Evolutionary conservation across 2,888 invertebrate genomes (phyloP).

Genomic region (Caenorhabditis imperialis): DNA sequence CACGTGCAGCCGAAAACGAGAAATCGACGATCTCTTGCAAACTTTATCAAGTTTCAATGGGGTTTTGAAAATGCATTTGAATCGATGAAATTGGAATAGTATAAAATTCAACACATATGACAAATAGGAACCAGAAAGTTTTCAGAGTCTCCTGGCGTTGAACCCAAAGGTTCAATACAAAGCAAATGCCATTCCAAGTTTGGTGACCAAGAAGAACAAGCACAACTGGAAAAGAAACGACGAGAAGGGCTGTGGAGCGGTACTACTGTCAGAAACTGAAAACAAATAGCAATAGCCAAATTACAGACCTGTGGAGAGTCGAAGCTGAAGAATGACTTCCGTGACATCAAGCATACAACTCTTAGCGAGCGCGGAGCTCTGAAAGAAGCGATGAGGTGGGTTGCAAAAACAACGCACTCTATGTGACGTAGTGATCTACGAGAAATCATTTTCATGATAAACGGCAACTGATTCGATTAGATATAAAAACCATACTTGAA

Average conservation of each 20-base stretch:
- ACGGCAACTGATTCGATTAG: too few relatives aligned
- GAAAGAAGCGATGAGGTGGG: conserved; percentile 79
- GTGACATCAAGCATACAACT: conserved; percentile 97
- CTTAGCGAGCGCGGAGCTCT: conserved; percentile 94
- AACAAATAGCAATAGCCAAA: not conserved
- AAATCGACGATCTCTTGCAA: conserved; percentile 27
- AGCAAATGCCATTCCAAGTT: conserved; percentile 88
- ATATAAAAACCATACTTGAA: too few relatives aligned
- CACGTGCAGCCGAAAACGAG: conserved; percentile 31
- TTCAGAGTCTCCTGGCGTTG: conserved; percentile 88
- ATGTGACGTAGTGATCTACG: conserved; percentile 38
- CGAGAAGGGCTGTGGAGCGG: conserved; percentile 87
- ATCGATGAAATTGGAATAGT: not conserved
- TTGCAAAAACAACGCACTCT: not conserved
- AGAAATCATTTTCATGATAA: not conserved
- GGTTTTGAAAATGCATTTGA: not conserved
- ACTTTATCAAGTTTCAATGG: conserved; percentile 1
- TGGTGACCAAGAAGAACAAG: conserved; percentile 88
- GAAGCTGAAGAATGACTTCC: conserved; percentile 88
- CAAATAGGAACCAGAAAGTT: conserved; percentile 63
- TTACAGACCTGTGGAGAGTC: conserved; percentile 81
- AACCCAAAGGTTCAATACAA: conserved; percentile 88
- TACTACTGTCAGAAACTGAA: not conserved
- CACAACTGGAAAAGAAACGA: conserved; percentile 95
- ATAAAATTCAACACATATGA: too few relatives aligned